Evolutionary conservation across 2,113 vertebrate genomes (phyloP).

Genomic region (Aphyosemion australe): DNA sequence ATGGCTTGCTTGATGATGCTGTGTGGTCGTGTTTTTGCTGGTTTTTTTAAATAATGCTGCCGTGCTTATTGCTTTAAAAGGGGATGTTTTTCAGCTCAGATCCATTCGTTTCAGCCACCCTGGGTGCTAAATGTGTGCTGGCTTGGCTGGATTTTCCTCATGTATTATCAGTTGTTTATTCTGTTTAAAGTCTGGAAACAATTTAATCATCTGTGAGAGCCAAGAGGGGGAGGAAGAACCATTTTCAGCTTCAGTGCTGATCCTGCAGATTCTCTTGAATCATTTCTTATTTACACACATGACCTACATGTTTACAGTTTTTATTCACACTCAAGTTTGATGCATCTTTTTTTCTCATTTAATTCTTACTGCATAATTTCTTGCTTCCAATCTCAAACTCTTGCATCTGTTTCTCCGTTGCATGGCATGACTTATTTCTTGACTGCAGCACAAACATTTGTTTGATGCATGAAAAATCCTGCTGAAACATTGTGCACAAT

Average conservation of each 20-base stretch:
- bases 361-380: not conserved
- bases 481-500: not conserved
- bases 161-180: not conserved
- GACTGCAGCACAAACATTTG: constrained; percentile 9
- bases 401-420: not conserved
- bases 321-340: not conserved
- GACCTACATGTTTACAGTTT: not conserved
- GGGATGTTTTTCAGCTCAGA: not conserved
- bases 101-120: not conserved
- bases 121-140: not conserved
- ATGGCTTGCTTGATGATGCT: constrained; percentile 52
- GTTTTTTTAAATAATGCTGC: constrained; percentile 3
- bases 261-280: constrained; percentile 3
- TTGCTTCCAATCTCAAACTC: constrained; percentile 15
- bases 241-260: constrained; percentile 10
- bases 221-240: not conserved
- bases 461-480: constrained; percentile 2
- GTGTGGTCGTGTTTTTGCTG: constrained; percentile 32
- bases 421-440: not conserved
- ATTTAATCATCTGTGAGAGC: not conserved
- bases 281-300: not conserved
- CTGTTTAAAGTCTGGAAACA: not conserved
- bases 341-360: not conserved
- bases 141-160: constrained; percentile 3
- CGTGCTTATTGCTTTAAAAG: constrained; percentile 18